Evolutionary conservation across 2,797 vertebrate genomes (phyloP), one percentile per base, ranked within the genome.

Genomic region (Carcharodon carcharias): DNA sequence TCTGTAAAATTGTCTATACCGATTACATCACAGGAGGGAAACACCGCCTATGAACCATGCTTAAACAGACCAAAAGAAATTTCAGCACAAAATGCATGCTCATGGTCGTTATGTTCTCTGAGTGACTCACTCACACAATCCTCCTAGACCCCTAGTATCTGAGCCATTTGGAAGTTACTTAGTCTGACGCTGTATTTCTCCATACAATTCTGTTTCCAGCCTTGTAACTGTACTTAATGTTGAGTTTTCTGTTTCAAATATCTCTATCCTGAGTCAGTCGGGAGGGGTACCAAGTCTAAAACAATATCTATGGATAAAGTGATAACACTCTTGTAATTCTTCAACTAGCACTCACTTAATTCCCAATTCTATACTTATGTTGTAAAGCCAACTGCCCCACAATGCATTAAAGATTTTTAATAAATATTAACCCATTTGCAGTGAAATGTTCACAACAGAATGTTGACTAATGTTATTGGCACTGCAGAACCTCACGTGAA

Each of bases 221-320:
- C 28, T 61, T 58, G 56, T 88, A 56, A n/a, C 58, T 63, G 58
- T n/a, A 69, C 50, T 54, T 94, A 69, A 69, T 94, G 21, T 31
- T 67, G 21, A 93, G 54, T 93, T 18, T 40, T 67, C n/a, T 67
- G 65, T 94, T 94, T 94, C 92, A 65, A 94, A 94, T 67, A 69
- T 67, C 23, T 69, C 61, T 11, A 65, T 14, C 14, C 45, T n/a
- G 31, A n/a, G 56, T 28, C 50, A 54, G 40, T 54, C 45, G 45
- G 45, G 45, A 50, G 45, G 28, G 40, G 16, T 85, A 16, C n/a
- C 82, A 50, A 85, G 21, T 45, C 45, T 50, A 88, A 88, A 88
- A 88, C 85, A 88, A 88, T 54, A 50, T 56, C 54, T 88, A 9
- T 50, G 87, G 50, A 56, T 88, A 88, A 56, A 28, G 23, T 88